phyloP scores from a whole-genome alignment of 2,888 invertebrate species.

The Tachina fera region DNA sequence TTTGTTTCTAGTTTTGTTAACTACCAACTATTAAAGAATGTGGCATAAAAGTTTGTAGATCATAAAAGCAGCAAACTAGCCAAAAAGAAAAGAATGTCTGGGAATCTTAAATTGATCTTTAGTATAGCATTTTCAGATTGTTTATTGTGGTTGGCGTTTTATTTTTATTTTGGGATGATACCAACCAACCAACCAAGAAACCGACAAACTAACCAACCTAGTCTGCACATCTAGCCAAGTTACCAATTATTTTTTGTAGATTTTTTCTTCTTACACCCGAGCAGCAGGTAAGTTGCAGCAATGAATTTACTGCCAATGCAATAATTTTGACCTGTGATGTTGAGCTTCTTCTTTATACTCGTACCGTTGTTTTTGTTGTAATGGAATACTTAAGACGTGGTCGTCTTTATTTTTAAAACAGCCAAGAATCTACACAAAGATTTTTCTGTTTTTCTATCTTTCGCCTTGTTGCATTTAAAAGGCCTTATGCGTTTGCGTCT shows the following conservation, averaged over 20 bases:
- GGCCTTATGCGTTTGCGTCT: conserved; percentile 66
- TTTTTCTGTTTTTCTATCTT: conserved; percentile 15
- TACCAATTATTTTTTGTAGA: conserved; percentile 40
- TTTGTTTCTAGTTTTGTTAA: conserved; percentile 2
- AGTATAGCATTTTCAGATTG: conserved; percentile 39
- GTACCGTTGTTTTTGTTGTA: background rate
- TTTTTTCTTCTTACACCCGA: conserved; percentile 15
- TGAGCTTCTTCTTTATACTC: conserved; percentile 17
- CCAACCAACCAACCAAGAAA: background rate
- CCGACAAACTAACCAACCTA: background rate
- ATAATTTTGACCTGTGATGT: conserved; percentile 41
- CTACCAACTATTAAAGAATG: conserved; percentile 17
- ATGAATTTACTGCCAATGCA: conserved; percentile 44
- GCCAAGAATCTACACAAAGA: conserved; percentile 53
- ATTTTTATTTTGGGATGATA: conserved; percentile 8
- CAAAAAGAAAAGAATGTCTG: conserved; percentile 56
- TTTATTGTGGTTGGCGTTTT: conserved; percentile 43
- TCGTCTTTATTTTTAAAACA: conserved; percentile 34
- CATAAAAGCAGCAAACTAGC: conserved; percentile 47
- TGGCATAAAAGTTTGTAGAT: conserved; percentile 64
- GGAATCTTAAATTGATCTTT: conserved; percentile 65
- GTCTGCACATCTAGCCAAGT: conserved; percentile 21
- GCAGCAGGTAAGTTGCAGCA: conserved; percentile 36
- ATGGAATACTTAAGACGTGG: conserved; percentile 3
- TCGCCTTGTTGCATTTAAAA: conserved; percentile 33